Evolutionary conservation across 2,797 vertebrate genomes (phyloP).

Genomic region (Allobates femoralis): DNA sequence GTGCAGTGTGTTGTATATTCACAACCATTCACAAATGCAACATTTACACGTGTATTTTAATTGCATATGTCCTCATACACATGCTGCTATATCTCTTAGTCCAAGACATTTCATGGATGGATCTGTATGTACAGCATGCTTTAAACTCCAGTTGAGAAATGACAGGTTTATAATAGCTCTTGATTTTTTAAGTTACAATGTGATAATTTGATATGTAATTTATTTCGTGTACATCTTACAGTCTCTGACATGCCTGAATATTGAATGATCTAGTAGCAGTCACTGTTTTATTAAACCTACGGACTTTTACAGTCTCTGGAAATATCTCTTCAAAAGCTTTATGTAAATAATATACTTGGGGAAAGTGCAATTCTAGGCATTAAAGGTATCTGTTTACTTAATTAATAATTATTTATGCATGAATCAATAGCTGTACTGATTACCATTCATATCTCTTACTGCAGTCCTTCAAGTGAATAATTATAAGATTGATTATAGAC

Average conservation of each 20-base stretch:
- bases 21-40: too few relatives aligned
- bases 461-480: conserved; percentile 31
- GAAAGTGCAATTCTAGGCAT: conserved; percentile 34
- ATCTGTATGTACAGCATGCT: too few relatives aligned
- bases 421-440: conserved; percentile 38
- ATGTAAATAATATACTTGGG: not conserved
- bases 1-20: too few relatives aligned
- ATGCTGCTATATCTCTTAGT: too few relatives aligned
- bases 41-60: too few relatives aligned
- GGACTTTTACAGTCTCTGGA: not conserved
- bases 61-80: too few relatives aligned
- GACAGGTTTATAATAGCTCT: too few relatives aligned
- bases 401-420: conserved; percentile 47
- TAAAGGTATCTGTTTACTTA: conserved; percentile 35
- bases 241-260: too few relatives aligned
- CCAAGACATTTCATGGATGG: too few relatives aligned
- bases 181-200: too few relatives aligned
- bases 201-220: not conserved
- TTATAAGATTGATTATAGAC: conserved; percentile 45
- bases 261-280: not conserved
- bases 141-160: too few relatives aligned
- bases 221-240: too few relatives aligned
- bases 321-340: not conserved
- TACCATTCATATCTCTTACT: conserved; percentile 17
- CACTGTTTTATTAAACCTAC: not conserved